Conservation (phyloP, 2,888 invertebrate genomes). For the Pyrrhia umbra region DNA sequence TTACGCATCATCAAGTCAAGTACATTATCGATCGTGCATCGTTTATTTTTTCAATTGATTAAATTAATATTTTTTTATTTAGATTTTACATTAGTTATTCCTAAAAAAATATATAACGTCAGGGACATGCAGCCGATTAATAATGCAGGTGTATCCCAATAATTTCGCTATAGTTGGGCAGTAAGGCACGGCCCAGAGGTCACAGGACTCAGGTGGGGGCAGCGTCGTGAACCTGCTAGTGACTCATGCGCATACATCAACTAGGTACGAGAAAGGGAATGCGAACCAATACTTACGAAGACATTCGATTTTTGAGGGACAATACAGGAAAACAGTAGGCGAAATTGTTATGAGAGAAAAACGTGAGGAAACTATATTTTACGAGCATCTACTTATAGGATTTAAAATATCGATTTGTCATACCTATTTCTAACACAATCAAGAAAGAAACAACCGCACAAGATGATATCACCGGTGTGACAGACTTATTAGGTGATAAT, state of each 20-base stretch:
- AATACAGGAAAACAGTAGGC: not conserved
- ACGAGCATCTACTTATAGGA: not conserved
- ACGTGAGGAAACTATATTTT: not conserved
- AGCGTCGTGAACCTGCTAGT: conserved; percentile 50
- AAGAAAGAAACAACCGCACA: not conserved
- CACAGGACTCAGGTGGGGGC: conserved; percentile 46
- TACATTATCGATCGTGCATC: too few species aligned
- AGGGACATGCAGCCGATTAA: too few species aligned
- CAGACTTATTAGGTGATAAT: not conserved
- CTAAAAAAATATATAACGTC: too few species aligned
- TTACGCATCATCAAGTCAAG: not conserved
- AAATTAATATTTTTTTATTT: too few species aligned
- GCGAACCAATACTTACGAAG: not conserved
- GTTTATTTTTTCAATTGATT: too few species aligned
- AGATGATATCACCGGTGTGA: not conserved
- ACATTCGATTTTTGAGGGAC: not conserved
- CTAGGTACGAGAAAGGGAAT: conserved; percentile 14
- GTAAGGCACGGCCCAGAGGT: conserved; percentile 45
- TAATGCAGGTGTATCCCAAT: conserved; percentile 12
- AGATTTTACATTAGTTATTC: too few species aligned
- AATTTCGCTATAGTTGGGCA: conserved; percentile 22
- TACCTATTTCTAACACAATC: conserved; percentile 1
- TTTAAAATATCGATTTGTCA: not conserved
- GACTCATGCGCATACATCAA: conserved; percentile 46
- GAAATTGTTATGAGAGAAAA: not conserved